Conservation (phyloP, 2,888 invertebrate species). For the Metalampra italica region DNA sequence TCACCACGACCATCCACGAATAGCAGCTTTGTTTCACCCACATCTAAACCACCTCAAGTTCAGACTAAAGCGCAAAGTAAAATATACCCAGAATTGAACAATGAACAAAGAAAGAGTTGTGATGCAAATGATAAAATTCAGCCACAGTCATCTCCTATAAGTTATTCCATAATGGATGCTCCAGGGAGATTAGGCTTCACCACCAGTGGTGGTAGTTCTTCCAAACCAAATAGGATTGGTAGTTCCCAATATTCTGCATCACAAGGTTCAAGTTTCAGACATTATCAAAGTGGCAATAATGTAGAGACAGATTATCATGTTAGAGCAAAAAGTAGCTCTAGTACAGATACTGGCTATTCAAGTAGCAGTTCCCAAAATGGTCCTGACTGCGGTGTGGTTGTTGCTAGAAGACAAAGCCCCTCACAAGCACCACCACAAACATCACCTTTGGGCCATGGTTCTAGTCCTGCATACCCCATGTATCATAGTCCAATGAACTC, state of each 20-base stretch:
- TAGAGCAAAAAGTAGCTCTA: constrained; percentile 80
- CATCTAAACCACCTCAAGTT: constrained; percentile 75
- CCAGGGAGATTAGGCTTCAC: constrained; percentile 81
- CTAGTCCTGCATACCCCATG: constrained; percentile 89
- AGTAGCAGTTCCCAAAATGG: constrained; percentile 81
- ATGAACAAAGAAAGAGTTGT: constrained; percentile 77
- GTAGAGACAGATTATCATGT: constrained; percentile 81
- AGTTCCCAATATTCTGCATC: constrained; percentile 74
- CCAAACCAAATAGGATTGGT: constrained; percentile 68
- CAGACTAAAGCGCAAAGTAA: constrained; percentile 89
- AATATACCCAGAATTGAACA: constrained; percentile 83
- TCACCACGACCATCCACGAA: constrained; percentile 50
- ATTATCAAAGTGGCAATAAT: constrained; percentile 80
- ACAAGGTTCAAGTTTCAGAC: constrained; percentile 78
- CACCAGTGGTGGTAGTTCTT: constrained; percentile 69
- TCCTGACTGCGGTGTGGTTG: constrained; percentile 82
- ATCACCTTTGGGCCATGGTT: constrained; percentile 85
- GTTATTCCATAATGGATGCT: constrained; percentile 86
- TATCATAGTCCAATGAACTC: constrained; percentile 91
- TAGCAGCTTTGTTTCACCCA: constrained; percentile 75
- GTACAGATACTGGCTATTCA: constrained; percentile 81
- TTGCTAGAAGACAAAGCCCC: constrained; percentile 85
- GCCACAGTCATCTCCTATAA: constrained; percentile 85
- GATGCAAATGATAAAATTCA: constrained; percentile 71
- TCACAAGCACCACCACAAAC: constrained; percentile 83